Conservation (phyloP, 2,888 invertebrate genomes). For the Rhogogaster chlorosoma region DNA sequence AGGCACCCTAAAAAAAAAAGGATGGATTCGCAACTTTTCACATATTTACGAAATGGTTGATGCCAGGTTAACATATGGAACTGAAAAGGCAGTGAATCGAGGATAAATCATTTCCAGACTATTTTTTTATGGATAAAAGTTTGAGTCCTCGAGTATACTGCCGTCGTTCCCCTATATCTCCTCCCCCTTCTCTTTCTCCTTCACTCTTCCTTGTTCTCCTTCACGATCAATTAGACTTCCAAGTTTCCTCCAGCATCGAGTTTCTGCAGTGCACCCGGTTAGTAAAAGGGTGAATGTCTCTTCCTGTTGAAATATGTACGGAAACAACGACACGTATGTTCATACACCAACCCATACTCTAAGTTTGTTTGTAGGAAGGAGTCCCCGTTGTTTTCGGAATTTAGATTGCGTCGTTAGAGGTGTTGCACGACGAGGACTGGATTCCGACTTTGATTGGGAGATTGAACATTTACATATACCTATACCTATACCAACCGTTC, state of each 20-base stretch:
- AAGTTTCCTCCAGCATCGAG: slow-evolving; percentile 10
- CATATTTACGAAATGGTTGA: not conserved
- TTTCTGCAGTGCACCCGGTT: not conserved
- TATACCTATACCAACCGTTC: not conserved
- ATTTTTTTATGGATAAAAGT: not conserved
- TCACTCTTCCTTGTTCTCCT: not conserved
- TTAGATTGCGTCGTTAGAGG: slow-evolving; percentile 71
- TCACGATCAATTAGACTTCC: slow-evolving; percentile 30
- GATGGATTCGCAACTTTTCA: not conserved
- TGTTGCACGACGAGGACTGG: slow-evolving; percentile 54
- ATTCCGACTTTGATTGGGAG: slow-evolving; percentile 67
- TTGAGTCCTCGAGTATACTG: not conserved
- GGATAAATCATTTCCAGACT: not conserved
- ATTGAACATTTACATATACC: slow-evolving; percentile 66
- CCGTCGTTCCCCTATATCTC: not conserved
- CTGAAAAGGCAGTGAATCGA: not conserved
- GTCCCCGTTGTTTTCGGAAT: slow-evolving; percentile 61
- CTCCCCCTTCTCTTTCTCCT: not conserved
- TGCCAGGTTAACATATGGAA: not conserved
- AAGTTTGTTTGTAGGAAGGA: slow-evolving; percentile 6
- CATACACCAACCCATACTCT: not conserved
- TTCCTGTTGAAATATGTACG: slow-evolving; percentile 14
- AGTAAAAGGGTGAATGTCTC: slow-evolving; percentile 2
- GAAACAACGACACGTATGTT: slow-evolving; percentile 2
- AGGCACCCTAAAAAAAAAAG: not conserved